These are phyloP conservation scores for Zaprionus gabonicus DNA, from an alignment of 1,140 invertebrate genomes.

Conservation along the genomic window DNA sequence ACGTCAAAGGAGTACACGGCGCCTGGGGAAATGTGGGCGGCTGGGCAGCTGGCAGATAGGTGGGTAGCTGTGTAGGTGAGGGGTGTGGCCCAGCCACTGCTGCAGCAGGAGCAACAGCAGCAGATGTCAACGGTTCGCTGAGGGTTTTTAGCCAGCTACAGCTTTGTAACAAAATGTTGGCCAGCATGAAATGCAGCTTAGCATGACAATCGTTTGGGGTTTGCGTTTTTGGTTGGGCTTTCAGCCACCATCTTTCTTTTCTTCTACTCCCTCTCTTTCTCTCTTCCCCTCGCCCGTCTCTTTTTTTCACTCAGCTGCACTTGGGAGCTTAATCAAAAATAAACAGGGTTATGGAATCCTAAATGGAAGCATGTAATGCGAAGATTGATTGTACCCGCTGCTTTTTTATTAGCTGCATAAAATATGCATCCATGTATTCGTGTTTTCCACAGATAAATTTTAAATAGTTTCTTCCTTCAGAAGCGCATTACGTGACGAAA, in stretches of 20 bases:
- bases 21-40: conserved; percentile 1
- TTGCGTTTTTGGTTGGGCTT: conserved; percentile 21
- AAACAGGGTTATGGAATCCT: conserved; percentile 26
- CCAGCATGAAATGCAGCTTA: conserved; percentile 34
- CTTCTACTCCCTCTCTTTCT: neutral
- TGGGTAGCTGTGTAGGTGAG: neutral
- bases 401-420: conserved; percentile 1
- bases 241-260: conserved; percentile 5
- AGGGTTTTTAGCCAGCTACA: conserved; percentile 47
- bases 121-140: conserved; percentile 61
- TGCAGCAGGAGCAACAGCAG: conserved; percentile 26
- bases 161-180: conserved; percentile 8
- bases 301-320: neutral
- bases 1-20: conserved; percentile 39
- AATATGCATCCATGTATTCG: neutral
- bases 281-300: neutral
- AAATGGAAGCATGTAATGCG: neutral
- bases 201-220: conserved; percentile 67
- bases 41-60: neutral
- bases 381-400: conserved; percentile 2
- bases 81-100: conserved; percentile 9
- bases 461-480: neutral
- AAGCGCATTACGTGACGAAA: neutral
- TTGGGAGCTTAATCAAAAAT: conserved; percentile 37
- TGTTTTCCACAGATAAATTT: neutral